These are phyloP conservation scores for Metaphire vulgaris DNA, from an alignment of 1,140 invertebrate species.

Conservation along the genomic window DNA sequence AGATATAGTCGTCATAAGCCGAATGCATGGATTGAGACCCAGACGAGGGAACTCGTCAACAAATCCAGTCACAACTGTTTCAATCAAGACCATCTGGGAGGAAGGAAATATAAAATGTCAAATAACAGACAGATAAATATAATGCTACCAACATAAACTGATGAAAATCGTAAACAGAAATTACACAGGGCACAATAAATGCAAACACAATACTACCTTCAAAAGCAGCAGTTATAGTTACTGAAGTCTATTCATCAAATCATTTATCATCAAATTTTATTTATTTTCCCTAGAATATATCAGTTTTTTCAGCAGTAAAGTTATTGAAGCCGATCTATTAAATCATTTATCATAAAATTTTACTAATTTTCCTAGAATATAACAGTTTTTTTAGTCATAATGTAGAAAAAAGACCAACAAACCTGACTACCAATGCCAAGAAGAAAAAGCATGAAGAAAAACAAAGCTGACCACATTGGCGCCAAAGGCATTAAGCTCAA, in stretches of 20 bases:
- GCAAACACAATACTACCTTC: no score
- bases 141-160: no score
- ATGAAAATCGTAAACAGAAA: no score
- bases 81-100: slow-evolving; percentile 29
- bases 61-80: slow-evolving; percentile 28
- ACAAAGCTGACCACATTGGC: slow-evolving; percentile 70
- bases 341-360: no score
- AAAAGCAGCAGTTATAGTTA: no score
- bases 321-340: background rate
- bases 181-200: background rate
- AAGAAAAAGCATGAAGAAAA: slow-evolving; percentile 59
- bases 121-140: no score
- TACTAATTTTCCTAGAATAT: no score
- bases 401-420: no score
- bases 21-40: slow-evolving; percentile 23
- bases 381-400: no score
- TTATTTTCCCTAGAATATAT: background rate
- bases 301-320: background rate
- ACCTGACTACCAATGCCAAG: slow-evolving; percentile 31
- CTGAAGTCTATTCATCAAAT: no score
- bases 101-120: background rate
- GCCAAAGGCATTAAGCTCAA: slow-evolving; percentile 68
- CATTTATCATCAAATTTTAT: background rate
- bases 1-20: slow-evolving; percentile 18
- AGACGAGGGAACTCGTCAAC: slow-evolving; percentile 24